Evolutionary conservation across 1,140 invertebrate genomes (phyloP).

Genomic region (Plodia interpunctella): DNA sequence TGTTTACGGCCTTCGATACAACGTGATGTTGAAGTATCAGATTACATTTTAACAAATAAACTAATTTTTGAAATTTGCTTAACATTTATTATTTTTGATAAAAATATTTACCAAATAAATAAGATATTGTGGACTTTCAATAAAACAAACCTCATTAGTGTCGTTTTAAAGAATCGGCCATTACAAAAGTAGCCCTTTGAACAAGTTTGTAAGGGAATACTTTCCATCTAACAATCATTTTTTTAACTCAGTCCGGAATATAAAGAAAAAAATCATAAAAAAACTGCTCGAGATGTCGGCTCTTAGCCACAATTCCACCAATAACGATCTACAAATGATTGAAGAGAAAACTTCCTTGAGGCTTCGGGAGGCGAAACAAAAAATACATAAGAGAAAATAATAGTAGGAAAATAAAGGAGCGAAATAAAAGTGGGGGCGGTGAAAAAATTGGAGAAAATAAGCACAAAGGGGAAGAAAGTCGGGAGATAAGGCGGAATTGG

Average conservation of each 20-base stretch:
- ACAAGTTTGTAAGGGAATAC: slow-evolving; percentile 13
- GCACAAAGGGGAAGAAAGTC: slow-evolving; percentile 72
- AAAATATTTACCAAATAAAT: no score
- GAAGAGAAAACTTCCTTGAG: slow-evolving; percentile 53
- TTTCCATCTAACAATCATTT: slow-evolving; percentile 42
- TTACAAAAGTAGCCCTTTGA: slow-evolving; percentile 15
- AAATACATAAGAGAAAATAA: slow-evolving; percentile 70
- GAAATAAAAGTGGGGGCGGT: slow-evolving; percentile 60
- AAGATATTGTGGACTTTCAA: background rate
- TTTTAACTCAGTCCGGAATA: slow-evolving; percentile 54
- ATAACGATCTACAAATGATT: slow-evolving; percentile 70
- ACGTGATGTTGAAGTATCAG: no score
- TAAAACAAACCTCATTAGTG: slow-evolving; percentile 14
- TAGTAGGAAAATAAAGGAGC: slow-evolving; percentile 66
- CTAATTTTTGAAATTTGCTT: no score
- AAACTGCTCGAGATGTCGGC: slow-evolving; percentile 48
- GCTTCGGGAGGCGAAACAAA: slow-evolving; percentile 49
- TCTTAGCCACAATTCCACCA: slow-evolving; percentile 63
- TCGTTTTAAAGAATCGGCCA: background rate
- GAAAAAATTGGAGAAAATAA: slow-evolving; percentile 74
- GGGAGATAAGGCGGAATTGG: slow-evolving; percentile 74
- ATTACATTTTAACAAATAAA: no score
- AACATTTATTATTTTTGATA: no score
- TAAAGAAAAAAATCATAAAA: slow-evolving; percentile 70
- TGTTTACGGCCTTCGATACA: no score